phyloP scores from a whole-genome alignment of 2,797 vertebrate genomes.

The Halcyon smyrnensis region DNA sequence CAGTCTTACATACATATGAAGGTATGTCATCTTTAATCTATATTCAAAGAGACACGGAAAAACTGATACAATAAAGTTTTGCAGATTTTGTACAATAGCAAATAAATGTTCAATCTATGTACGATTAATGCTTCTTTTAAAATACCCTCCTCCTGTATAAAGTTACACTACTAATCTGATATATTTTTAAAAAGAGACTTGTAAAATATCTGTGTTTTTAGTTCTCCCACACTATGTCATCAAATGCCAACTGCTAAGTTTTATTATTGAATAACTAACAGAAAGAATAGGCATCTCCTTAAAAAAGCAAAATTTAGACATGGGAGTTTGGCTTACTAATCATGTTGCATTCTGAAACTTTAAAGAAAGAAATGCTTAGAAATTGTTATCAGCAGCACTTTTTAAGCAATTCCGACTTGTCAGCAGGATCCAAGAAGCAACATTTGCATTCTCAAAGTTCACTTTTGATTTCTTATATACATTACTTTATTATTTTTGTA shows the following conservation, averaged over 20 bases:
- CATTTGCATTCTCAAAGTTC: not conserved
- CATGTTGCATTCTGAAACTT: not conserved
- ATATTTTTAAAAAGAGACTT: not conserved
- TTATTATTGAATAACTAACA: not conserved
- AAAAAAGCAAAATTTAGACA: not conserved
- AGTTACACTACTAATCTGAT: not conserved
- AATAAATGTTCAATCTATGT: not conserved
- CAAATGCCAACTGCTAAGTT: not conserved
- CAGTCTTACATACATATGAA: not conserved
- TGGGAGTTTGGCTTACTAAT: not conserved
- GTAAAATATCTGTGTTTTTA: not conserved
- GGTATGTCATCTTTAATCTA: not conserved
- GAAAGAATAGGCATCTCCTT: not conserved
- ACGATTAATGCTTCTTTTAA: slow-evolving; percentile 1
- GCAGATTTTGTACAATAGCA: not conserved
- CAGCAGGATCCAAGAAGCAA: not conserved
- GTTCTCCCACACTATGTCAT: not conserved
- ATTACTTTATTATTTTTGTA: not conserved
- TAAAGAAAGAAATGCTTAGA: not conserved
- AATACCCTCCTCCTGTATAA: not conserved
- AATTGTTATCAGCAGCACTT: not conserved
- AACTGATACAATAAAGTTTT: not conserved
- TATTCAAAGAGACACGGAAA: not conserved
- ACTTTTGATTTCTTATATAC: not conserved
- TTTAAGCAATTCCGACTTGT: not conserved